These are phyloP conservation scores for Phyllotreta striolata DNA, from an alignment of 2,888 invertebrate genomes.

Conservation along the genomic window DNA sequence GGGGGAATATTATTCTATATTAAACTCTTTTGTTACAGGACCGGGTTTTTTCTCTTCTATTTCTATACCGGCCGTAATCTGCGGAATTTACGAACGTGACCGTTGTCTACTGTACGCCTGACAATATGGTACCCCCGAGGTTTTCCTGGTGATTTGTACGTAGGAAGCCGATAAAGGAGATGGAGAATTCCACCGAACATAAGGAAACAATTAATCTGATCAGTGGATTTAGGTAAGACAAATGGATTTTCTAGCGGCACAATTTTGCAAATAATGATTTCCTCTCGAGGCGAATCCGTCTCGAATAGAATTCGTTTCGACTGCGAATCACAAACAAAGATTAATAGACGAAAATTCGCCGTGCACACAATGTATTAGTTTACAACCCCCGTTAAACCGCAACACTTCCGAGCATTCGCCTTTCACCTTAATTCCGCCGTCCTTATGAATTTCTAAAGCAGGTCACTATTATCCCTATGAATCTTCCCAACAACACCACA, in stretches of 20 bases:
- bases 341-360: too few species aligned
- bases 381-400: slow-evolving; percentile 6
- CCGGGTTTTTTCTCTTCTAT: not conserved
- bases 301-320: too few species aligned
- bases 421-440: not conserved
- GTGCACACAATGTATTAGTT: not conserved
- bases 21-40: not conserved
- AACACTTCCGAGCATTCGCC: not conserved
- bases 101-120: slow-evolving; percentile 2
- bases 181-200: slow-evolving; percentile 20
- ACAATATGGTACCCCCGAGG: slow-evolving; percentile 19
- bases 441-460: slow-evolving; percentile 17
- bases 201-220: slow-evolving; percentile 25
- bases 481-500: slow-evolving; percentile 13
- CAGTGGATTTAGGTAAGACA: slow-evolving; percentile 15
- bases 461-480: slow-evolving; percentile 16
- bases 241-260: slow-evolving; percentile 7
- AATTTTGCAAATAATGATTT: slow-evolving; percentile 4
- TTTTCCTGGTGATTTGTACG: slow-evolving; percentile 22
- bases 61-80: not conserved
- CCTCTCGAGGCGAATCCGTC: not conserved
- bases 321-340: too few species aligned
- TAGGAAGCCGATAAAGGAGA: slow-evolving; percentile 11
- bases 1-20: too few species aligned
- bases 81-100: not conserved